Conservation (phyloP, 1,140 invertebrate species). For the Wasmannia auropunctata region DNA sequence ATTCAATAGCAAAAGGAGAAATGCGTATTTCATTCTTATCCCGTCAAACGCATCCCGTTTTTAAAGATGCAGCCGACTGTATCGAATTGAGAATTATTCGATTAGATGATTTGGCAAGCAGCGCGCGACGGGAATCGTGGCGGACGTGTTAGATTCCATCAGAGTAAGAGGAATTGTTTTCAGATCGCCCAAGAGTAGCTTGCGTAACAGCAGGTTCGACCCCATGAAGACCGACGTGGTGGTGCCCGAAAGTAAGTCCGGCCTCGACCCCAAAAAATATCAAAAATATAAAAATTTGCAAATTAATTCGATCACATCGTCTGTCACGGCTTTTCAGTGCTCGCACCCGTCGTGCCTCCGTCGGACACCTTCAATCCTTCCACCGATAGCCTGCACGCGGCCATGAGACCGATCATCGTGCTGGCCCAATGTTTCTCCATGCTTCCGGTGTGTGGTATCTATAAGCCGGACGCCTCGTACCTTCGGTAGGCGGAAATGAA, state of each 20-base stretch:
- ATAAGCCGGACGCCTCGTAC: conserved; percentile 77
- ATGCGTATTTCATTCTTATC: neutral
- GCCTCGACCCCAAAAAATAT: neutral
- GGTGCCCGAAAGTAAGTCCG: conserved; percentile 55
- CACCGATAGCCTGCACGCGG: conserved; percentile 80
- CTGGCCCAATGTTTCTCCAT: conserved; percentile 84
- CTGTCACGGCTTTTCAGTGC: conserved; percentile 67
- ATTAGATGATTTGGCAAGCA: neutral
- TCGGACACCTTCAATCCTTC: conserved; percentile 50
- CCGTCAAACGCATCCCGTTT: neutral
- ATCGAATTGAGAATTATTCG: neutral
- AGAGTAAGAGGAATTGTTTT: conserved; percentile 28
- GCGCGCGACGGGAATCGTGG: too few relatives aligned
- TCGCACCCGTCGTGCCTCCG: conserved; percentile 52
- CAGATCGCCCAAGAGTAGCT: conserved; percentile 56
- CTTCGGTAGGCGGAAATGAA: conserved; percentile 75
- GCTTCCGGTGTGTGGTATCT: conserved; percentile 83
- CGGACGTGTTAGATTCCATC: neutral
- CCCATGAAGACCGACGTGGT: conserved; percentile 37
- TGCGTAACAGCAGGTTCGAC: conserved; percentile 37
- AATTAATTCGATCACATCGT: neutral
- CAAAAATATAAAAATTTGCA: neutral
- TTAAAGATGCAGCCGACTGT: neutral
- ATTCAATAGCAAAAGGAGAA: neutral
- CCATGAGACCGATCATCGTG: conserved; percentile 82